Evolutionary conservation across 2,113 vertebrate genomes (phyloP), one percentile per base, ranked within the genome.

Genomic region (Calidris pygmaea): DNA sequence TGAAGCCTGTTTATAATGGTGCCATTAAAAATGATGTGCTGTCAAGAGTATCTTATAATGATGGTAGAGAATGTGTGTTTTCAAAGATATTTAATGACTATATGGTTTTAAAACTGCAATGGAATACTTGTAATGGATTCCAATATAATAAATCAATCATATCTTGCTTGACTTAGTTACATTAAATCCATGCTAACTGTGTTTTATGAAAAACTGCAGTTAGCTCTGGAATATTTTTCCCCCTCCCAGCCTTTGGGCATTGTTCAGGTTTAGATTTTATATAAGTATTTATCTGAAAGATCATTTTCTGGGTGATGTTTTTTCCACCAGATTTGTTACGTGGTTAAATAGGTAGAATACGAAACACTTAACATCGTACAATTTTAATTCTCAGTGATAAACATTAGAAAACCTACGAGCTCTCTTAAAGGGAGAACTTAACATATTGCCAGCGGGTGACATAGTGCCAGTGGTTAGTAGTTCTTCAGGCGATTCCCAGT

Each of bases 1-100:
- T 67, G 87, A 91, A 88, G 68, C 89, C 90, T 98, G 97, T 97
- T 98, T 97, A 96, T 97, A 97, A 97, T 34, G 34, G 91, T 84
- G 80, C 91, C 95, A 97, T 98, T 98, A 97, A 98, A 98, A 98
- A 97, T 97, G 97, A 98, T 95, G 77, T 96, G 82, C 96, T 97
- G 97, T 98, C 98, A 97, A 95, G 95, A 95, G 94, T 95, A 85
- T 88, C 91, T 96, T 94, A 84, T 95, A 97, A 98, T 50, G 94
- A 96, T 96, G 91, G 75, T 77, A 92, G 91, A 97, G 96, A 95
- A 86, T 67, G 77, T 97, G 93, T 95, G 91, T 97, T 96, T 91
- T 84, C 87, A 96, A 97, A 97, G 96, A 86, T 95, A 96, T 96
- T 98, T 97, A 97, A 98, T 95, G 96, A 97, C 87, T 96, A 84